These are phyloP conservation scores for Argyrosomus japonicus DNA, from an alignment of 2,113 vertebrate species.

Conservation along the genomic window DNA sequence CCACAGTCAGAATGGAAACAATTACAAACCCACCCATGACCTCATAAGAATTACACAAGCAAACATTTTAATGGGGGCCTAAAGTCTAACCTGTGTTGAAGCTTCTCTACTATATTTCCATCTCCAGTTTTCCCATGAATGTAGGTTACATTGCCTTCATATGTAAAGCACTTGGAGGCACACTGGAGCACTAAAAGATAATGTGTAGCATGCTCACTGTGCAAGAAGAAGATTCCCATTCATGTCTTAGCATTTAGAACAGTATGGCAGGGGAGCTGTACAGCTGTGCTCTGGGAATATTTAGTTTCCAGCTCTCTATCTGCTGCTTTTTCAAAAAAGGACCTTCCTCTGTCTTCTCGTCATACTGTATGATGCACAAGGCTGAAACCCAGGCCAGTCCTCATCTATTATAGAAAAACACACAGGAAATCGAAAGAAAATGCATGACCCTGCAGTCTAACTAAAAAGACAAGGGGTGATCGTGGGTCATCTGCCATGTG, in stretches of 20 bases:
- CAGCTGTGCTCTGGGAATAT: slow-evolving; percentile 19
- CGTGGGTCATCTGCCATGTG: not conserved
- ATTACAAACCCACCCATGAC: not conserved
- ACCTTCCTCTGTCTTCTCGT: not conserved
- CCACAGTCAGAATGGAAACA: not conserved
- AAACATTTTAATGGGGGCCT: no score
- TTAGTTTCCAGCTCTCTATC: not conserved
- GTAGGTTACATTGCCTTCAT: not conserved
- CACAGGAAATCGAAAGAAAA: slow-evolving; percentile 21
- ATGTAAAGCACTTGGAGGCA: not conserved
- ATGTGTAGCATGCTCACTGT: not conserved
- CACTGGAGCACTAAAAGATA: not conserved
- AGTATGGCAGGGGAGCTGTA: not conserved
- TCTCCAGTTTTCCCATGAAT: not conserved
- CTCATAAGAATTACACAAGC: no score
- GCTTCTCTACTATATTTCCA: no score
- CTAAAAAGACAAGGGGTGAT: slow-evolving; percentile 7
- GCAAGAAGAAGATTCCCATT: not conserved
- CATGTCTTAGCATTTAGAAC: not conserved
- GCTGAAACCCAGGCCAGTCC: not conserved
- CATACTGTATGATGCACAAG: not conserved
- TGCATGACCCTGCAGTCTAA: not conserved
- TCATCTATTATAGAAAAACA: slow-evolving; percentile 46
- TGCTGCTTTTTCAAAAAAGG: slow-evolving; percentile 5
- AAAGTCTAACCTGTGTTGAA: no score